A percentile compares a stretch with the other conserved stretches of the same genome.
These are phyloP conservation scores for Pteruthius melanotis DNA, from an alignment of 2,113 vertebrate species.

Conservation along the genomic window DNA sequence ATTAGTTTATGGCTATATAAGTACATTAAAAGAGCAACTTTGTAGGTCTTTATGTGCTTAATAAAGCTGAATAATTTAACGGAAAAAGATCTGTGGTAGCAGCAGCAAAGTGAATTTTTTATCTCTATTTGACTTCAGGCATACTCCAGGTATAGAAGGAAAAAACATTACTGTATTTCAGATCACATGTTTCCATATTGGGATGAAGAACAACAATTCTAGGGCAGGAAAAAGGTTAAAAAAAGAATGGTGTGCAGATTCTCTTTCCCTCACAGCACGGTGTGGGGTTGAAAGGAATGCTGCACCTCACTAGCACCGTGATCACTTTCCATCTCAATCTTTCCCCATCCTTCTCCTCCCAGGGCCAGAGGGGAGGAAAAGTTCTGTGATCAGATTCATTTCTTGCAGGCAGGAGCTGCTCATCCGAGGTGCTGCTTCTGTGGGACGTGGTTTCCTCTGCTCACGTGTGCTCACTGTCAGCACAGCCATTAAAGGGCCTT, in stretches of 20 bases:
- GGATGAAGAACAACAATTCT: not conserved
- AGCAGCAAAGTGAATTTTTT: not conserved
- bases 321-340: not conserved
- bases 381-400: not conserved
- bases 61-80: conserved; percentile 69
- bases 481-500: not conserved
- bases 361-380: not conserved
- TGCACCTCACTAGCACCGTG: not conserved
- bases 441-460: not conserved
- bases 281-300: not conserved
- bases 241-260: not conserved
- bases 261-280: not conserved
- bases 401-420: not conserved
- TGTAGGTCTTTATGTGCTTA: conserved; percentile 65
- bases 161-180: not conserved
- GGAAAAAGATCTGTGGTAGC: conserved; percentile 4
- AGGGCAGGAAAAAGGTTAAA: not conserved
- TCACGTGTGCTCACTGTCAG: not conserved
- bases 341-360: not conserved
- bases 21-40: conserved; percentile 58
- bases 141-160: not conserved
- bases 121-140: not conserved
- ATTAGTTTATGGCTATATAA: conserved; percentile 65
- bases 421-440: not conserved
- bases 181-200: not conserved